A percentile compares a stretch with the other conserved stretches of the same genome.
Evolutionary conservation across 2,113 vertebrate genomes (phyloP).

Genomic region (Tautogolabrus adspersus): DNA sequence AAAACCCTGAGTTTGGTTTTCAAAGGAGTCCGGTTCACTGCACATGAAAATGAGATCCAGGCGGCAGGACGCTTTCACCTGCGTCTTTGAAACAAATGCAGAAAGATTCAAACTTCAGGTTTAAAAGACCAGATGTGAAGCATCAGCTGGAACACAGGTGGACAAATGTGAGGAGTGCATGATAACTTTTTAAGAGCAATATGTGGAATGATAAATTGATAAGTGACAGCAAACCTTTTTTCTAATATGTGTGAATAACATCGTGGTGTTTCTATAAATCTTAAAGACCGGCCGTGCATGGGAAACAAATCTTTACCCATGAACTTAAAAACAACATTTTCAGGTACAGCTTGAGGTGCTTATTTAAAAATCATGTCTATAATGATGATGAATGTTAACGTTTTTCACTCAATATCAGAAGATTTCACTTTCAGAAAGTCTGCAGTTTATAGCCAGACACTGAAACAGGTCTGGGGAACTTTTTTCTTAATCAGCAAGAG

Average conservation of each 20-base stretch:
- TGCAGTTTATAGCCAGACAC: too few species aligned
- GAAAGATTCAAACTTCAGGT: constrained; percentile 34
- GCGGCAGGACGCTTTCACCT: constrained; percentile 46
- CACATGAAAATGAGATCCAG: constrained; percentile 57
- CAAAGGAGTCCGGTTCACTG: constrained; percentile 32
- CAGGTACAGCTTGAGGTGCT: too few species aligned
- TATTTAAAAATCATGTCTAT: too few species aligned
- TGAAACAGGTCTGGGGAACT: too few species aligned
- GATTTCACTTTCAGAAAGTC: too few species aligned
- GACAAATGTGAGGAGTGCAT: constrained; percentile 29
- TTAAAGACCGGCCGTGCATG: not conserved
- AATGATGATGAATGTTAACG: too few species aligned
- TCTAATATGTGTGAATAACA: not conserved
- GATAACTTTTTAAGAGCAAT: constrained; percentile 34
- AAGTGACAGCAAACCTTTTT: not conserved
- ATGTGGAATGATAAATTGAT: constrained; percentile 27
- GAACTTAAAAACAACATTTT: not conserved
- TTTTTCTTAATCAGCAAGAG: too few species aligned
- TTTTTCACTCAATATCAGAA: too few species aligned
- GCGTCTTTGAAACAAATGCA: constrained; percentile 33
- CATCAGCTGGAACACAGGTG: constrained; percentile 48
- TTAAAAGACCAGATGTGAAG: constrained; percentile 45
- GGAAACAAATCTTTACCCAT: not conserved
- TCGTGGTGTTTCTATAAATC: not conserved
- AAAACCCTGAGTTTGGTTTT: not conserved